Percentiles rank a stretch among this genome's conserved stretches.
Conservation (phyloP, 2,797 vertebrate genomes). For the Gymnothorax javanicus region DNA sequence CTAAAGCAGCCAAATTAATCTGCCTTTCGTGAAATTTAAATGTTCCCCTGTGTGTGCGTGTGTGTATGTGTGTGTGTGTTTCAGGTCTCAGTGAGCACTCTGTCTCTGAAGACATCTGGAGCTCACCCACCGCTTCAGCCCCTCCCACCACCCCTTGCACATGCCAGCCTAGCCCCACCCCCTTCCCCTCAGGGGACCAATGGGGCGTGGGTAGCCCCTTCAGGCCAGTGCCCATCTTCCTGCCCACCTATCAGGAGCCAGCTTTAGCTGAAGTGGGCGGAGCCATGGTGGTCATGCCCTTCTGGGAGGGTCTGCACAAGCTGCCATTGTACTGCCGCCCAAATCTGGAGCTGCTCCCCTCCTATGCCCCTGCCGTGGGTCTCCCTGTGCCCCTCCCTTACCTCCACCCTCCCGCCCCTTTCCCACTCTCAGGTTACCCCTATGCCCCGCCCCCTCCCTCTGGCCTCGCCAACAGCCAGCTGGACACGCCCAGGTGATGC, state of each 20-base stretch:
- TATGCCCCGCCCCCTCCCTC: slow-evolving; percentile 54
- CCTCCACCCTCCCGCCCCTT: slow-evolving; percentile 55
- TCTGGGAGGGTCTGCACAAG: slow-evolving; percentile 53
- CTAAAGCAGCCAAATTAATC: slow-evolving; percentile 25
- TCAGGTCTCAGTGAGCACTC: slow-evolving; percentile 63
- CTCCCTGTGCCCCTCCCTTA: slow-evolving; percentile 55
- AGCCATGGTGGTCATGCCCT: slow-evolving; percentile 58
- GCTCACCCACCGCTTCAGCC: slow-evolving; percentile 60
- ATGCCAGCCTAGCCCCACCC: slow-evolving; percentile 48
- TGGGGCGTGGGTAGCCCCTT: slow-evolving; percentile 53
- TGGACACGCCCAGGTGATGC: slow-evolving; percentile 70
- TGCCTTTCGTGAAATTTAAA: neutral
- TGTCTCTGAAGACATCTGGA: slow-evolving; percentile 51
- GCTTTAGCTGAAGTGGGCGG: slow-evolving; percentile 55
- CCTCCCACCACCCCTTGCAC: slow-evolving; percentile 57
- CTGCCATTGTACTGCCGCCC: slow-evolving; percentile 53
- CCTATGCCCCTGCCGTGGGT: slow-evolving; percentile 55
- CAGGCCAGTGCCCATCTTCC: slow-evolving; percentile 47
- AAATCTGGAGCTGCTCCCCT: slow-evolving; percentile 52
- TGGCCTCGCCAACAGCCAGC: slow-evolving; percentile 64
- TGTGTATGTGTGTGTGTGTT: slow-evolving; percentile 44
- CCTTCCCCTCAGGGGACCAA: slow-evolving; percentile 55
- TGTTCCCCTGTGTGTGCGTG: neutral
- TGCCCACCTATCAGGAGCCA: slow-evolving; percentile 47
- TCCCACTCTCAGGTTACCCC: slow-evolving; percentile 52